Percentiles rank a stretch among this genome's conserved stretches.
phyloP scores from a whole-genome alignment of 1,140 invertebrate genomes.

The Tetramorium alpestre region DNA sequence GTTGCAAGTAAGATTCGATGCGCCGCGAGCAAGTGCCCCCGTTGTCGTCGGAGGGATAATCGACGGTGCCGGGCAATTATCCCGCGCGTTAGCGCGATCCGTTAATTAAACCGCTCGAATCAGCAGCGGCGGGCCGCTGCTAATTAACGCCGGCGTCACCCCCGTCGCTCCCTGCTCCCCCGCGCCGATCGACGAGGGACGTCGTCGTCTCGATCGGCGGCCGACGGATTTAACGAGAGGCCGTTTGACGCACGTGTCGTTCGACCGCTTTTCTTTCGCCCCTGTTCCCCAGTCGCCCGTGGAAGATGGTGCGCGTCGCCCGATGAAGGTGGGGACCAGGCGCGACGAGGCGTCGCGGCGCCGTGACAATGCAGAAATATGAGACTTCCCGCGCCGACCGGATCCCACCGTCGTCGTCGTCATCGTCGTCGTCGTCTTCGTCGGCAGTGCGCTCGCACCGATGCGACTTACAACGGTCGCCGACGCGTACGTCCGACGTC shows the following conservation, averaged over 20 bases:
- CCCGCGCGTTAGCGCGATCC: constrained; percentile 29
- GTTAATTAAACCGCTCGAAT: constrained; percentile 54
- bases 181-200: neutral
- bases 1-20: neutral
- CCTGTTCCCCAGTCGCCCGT: neutral
- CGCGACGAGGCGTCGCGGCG: constrained; percentile 49
- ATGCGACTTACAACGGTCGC: constrained; percentile 52
- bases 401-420: constrained; percentile 22
- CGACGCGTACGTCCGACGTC: constrained; percentile 60
- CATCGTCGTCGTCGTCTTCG: neutral
- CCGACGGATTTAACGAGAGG: neutral
- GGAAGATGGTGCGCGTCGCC: neutral
- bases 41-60: constrained; percentile 9
- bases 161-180: too few species aligned
- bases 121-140: neutral
- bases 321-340: neutral
- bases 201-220: neutral
- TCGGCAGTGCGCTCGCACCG: constrained; percentile 15
- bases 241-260: neutral
- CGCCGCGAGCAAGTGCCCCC: neutral
- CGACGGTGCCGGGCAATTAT: constrained; percentile 27
- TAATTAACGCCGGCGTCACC: constrained; percentile 36
- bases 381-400: constrained; percentile 53
- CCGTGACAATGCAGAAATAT: constrained; percentile 61
- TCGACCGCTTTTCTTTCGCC: neutral